Conservation (phyloP, 1,140 invertebrate species). For the Cherax quadricarinatus region DNA sequence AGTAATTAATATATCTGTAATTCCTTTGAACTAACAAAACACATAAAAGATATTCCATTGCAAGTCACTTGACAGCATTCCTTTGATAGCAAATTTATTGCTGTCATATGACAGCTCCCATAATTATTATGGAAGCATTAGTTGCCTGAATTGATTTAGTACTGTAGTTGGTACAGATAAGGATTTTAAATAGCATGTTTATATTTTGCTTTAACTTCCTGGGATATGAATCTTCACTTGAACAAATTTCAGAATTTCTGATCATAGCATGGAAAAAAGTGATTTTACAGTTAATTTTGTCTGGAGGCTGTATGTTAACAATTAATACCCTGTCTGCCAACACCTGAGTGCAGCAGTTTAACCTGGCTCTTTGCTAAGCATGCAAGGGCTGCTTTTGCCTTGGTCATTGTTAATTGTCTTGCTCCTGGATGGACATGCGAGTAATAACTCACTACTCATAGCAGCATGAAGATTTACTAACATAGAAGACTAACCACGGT, state of each 20-base stretch:
- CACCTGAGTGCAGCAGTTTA: constrained; percentile 21
- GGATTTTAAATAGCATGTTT: constrained; percentile 47
- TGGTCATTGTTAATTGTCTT: constrained; percentile 35
- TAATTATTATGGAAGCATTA: constrained; percentile 1
- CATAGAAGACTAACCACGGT: constrained; percentile 40
- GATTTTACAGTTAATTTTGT: constrained; percentile 15
- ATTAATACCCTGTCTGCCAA: constrained; percentile 30
- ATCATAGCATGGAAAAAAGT: constrained; percentile 33
- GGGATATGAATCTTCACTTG: constrained; percentile 26
- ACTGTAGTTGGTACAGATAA: constrained; percentile 23
- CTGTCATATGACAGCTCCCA: neutral
- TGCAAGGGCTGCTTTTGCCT: constrained; percentile 43
- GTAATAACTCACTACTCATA: constrained; percentile 21
- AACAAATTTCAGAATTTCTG: constrained; percentile 1
- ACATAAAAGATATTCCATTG: neutral
- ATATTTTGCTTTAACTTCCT: constrained; percentile 31
- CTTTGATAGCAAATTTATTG: neutral
- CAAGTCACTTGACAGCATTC: neutral
- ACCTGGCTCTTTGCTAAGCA: constrained; percentile 31
- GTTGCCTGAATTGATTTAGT: neutral
- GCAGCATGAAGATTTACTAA: constrained; percentile 49
- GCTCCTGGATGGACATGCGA: neutral
- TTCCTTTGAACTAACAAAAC: constrained; percentile 25
- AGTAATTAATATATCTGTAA: neutral
- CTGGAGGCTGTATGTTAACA: constrained; percentile 34